phyloP scores from a whole-genome alignment of 2,113 vertebrate species.

The Muscicapa adusta region DNA sequence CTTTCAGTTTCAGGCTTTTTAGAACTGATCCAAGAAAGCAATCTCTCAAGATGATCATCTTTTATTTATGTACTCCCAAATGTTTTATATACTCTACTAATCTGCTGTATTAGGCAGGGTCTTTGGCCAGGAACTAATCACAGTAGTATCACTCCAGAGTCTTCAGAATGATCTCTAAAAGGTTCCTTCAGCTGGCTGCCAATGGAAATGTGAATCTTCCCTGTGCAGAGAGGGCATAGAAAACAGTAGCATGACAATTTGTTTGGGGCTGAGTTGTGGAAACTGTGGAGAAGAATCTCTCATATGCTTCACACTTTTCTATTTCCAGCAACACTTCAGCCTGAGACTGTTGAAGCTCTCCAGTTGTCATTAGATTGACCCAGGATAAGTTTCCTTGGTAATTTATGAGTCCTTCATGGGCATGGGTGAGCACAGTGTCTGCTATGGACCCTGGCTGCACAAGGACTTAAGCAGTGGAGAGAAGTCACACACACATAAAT shows the following conservation, averaged over 20 bases:
- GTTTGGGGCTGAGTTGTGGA: not conserved
- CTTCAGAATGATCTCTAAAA: not conserved
- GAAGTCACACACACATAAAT: not conserved
- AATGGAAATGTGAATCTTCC: not conserved
- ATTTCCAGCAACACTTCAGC: not conserved
- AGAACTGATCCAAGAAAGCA: slow-evolving; percentile 16
- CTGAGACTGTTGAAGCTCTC: not conserved
- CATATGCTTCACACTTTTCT: not conserved
- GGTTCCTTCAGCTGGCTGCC: not conserved
- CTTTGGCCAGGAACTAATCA: not conserved
- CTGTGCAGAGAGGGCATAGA: not conserved
- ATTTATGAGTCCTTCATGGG: not conserved
- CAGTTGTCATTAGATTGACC: not conserved
- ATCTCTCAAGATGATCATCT: not conserved
- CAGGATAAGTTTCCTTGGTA: not conserved
- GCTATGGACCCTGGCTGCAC: not conserved
- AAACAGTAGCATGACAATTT: not conserved
- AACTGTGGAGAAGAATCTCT: not conserved
- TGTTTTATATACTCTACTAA: not conserved
- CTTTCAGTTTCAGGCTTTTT: not conserved
- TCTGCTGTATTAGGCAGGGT: not conserved
- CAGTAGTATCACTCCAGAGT: not conserved
- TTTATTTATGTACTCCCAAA: slow-evolving; percentile 8
- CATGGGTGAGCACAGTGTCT: rapidly evolving
- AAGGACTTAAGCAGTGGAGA: not conserved